Evolutionary conservation across 2,888 invertebrate genomes (phyloP).

Genomic region (Drosophila leonis): DNA sequence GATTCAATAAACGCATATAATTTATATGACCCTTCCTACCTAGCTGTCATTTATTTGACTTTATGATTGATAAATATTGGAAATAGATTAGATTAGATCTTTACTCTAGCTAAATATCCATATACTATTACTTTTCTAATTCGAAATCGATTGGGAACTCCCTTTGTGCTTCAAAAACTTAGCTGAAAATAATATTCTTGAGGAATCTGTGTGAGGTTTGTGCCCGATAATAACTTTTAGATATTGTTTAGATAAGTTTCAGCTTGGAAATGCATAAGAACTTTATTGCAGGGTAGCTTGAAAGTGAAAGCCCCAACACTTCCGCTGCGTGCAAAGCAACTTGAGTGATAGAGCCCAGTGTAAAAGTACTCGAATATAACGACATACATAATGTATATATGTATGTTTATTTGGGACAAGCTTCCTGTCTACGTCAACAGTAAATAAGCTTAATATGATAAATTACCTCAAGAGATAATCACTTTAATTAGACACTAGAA

Average conservation of each 20-base stretch:
- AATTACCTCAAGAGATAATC: conserved; percentile 62
- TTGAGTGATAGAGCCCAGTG: conserved; percentile 18
- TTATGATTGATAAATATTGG: background rate
- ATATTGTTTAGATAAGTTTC: background rate
- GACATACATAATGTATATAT: conserved; percentile 1
- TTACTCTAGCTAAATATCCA: background rate
- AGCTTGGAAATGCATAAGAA: background rate
- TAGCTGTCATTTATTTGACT: background rate
- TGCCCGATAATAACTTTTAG: background rate
- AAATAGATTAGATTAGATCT: background rate
- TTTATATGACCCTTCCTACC: background rate
- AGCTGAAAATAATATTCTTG: conserved; percentile 1
- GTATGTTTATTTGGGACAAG: conserved; percentile 54
- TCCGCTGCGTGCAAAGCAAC: conserved; percentile 27
- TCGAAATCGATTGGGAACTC: conserved; percentile 1
- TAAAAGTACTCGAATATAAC: conserved; percentile 5
- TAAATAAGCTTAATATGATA: conserved; percentile 67
- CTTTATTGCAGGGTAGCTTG: background rate
- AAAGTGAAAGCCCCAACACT: conserved; percentile 32
- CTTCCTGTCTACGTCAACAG: conserved; percentile 58
- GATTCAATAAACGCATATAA: background rate
- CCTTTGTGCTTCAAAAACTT: background rate
- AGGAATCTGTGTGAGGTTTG: background rate
- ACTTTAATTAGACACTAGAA: conserved; percentile 68
- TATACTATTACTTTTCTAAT: background rate